Evolutionary conservation across 1,140 invertebrate genomes (phyloP), one percentile per base, ranked within the genome.

Genomic region (Pseudomyrmex pallidus): DNA sequence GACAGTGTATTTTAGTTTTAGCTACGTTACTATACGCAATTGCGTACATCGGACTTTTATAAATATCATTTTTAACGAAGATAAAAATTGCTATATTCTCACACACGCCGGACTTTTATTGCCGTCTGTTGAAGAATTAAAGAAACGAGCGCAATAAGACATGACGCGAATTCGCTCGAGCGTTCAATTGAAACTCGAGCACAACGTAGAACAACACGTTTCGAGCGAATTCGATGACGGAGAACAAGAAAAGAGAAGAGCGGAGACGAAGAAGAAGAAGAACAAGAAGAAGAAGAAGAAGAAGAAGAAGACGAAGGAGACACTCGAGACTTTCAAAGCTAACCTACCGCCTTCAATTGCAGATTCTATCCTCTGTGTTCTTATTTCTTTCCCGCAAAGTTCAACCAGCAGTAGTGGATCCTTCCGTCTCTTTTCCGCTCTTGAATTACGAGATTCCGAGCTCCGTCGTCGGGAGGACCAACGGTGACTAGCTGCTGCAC

Each of bases 391-490:
- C 61, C 64, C 54, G 5, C 61, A 82, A 80, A 80, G 56, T 77
- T 77, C 83, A 88, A 64, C 80, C 74, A 85, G 64, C 22, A 48
- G 61, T 70, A 20, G 44, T 22, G 44, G 48, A 62, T 72, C 57
- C 52, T 59, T 67, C 35, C 78, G 17, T 70, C 68, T n/a, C 64
- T 74, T 63, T 74, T 80, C 62, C 64, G 54, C 56, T 62, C 25
- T 85, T 77, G 56, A 80, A 85, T 68, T 84, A 61, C 66, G 74
- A 84, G 87, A 85, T 12, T 77, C 86, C 83, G 63, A 74, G 54
- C 67, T 50, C 67, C 20, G 80, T 64, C 50, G 35, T 25, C 22
- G 35, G 5, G 56, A 74, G 54, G 15, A 25, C 64, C 52, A 52
- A 74, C 50, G 66, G 64, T 70, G 64, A 67, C 62, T 80, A 72